phyloP scores from a whole-genome alignment of 2,113 vertebrate genomes.

The Lophura nycthemera region DNA sequence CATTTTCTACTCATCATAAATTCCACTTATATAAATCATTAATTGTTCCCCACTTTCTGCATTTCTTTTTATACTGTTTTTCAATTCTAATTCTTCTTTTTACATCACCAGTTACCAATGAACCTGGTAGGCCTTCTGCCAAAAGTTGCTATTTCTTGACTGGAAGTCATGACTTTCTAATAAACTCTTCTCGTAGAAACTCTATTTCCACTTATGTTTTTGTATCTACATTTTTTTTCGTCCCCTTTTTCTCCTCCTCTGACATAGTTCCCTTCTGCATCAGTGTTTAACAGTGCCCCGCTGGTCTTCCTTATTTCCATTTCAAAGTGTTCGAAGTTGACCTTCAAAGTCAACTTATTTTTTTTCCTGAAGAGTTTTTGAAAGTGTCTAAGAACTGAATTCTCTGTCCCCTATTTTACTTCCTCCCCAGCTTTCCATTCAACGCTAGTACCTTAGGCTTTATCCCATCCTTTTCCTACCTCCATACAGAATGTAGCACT shows the following conservation, averaged over 20 bases:
- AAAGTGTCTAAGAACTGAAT: background rate
- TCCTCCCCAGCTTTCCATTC: background rate
- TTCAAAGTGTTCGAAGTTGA: constrained; percentile 20
- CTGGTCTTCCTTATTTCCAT: constrained; percentile 15
- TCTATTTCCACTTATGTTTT: background rate
- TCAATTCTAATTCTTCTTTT: background rate
- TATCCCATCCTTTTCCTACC: background rate
- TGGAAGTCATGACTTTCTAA: background rate
- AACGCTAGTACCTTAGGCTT: background rate
- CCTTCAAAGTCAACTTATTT: background rate
- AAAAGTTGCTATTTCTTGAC: background rate
- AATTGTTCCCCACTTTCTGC: background rate
- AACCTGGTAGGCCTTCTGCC: background rate
- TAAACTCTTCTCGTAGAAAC: constrained; percentile 14
- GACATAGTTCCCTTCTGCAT: background rate
- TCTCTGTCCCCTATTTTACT: background rate
- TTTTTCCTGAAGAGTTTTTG: constrained; percentile 6
- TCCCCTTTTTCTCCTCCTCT: background rate
- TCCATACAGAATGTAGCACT: background rate
- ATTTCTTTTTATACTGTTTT: background rate
- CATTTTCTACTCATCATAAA: constrained; percentile 19
- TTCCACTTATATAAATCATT: background rate
- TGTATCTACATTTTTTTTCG: background rate
- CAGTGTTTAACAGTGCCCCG: background rate
- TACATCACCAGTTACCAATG: background rate